phyloP scores from a whole-genome alignment of 2,113 vertebrate species.

The Pseudorasbora parva region DNA sequence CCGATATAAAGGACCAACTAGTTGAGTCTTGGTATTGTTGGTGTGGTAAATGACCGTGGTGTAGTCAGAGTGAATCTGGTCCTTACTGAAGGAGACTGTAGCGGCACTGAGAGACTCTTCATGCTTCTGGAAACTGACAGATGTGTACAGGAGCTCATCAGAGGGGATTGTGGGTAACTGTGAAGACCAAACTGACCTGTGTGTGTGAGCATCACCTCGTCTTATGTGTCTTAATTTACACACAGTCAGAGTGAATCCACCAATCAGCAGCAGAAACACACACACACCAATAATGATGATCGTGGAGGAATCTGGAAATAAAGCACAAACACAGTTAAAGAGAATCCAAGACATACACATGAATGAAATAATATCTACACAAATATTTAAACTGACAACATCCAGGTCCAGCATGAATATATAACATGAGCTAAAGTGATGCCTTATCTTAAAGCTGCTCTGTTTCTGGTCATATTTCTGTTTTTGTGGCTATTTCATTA shows the following conservation, averaged over 20 bases:
- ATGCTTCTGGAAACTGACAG: neutral
- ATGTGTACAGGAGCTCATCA: neutral
- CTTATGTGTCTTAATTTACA: neutral
- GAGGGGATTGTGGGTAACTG: neutral
- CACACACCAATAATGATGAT: neutral
- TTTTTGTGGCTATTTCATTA: no score
- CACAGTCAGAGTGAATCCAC: neutral
- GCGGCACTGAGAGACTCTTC: neutral
- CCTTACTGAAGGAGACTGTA: neutral
- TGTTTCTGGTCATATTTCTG: no score
- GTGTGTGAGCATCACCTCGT: neutral
- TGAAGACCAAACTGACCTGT: no score
- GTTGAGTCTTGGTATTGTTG: no score
- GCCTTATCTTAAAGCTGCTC: no score
- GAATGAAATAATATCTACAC: no score
- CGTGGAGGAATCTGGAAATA: neutral
- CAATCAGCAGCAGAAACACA: neutral
- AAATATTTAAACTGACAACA: no score
- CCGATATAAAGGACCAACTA: no score
- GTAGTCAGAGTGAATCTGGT: neutral
- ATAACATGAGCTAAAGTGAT: no score
- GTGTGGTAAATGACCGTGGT: neutral
- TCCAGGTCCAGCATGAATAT: no score
- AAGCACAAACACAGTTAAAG: neutral
- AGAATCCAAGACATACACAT: no score